Percentiles rank a stretch among this genome's conserved stretches.
phyloP scores from a whole-genome alignment of 2,797 vertebrate genomes.

The Microchirus variegatus region DNA sequence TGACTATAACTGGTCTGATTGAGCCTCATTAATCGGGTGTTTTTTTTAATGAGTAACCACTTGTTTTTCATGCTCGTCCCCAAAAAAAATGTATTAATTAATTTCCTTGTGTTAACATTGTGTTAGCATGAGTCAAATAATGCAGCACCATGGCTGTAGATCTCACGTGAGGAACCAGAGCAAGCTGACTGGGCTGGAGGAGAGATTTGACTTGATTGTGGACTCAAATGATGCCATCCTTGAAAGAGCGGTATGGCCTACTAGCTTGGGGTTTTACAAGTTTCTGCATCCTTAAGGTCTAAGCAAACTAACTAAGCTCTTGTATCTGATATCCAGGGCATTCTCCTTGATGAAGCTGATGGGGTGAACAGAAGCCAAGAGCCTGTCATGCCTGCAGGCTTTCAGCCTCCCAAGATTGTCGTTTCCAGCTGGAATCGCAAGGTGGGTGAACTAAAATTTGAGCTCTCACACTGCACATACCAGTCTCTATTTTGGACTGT shows the following conservation, averaged over 20 bases:
- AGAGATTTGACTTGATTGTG: conserved; percentile 93
- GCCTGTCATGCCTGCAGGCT: conserved; percentile 90
- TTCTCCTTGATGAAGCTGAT: conserved; percentile 92
- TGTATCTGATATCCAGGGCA: conserved; percentile 81
- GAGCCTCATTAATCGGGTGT: no score
- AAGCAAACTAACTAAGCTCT: conserved; percentile 5
- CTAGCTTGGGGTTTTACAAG: not conserved
- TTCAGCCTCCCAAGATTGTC: conserved; percentile 91
- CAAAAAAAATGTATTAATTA: not conserved
- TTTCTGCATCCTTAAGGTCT: not conserved
- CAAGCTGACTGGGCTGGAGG: conserved; percentile 89
- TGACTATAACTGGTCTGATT: no score
- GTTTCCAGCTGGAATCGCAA: conserved; percentile 99
- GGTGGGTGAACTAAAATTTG: conserved; percentile 76
- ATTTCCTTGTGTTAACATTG: conserved; percentile 5
- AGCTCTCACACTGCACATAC: conserved; percentile 1
- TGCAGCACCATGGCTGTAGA: conserved; percentile 93
- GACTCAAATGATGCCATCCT: conserved; percentile 94
- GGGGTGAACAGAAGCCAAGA: conserved; percentile 92
- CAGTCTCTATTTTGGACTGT: conserved; percentile 17
- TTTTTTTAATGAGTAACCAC: conserved; percentile 4
- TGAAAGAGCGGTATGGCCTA: conserved; percentile 90
- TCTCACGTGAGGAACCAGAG: conserved; percentile 84
- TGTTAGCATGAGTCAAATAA: conserved; percentile 92
- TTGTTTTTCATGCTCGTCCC: not conserved